Base-by-base conservation (phyloP, 2,888 invertebrate species). In the Oscheius myriophilus region DNA sequence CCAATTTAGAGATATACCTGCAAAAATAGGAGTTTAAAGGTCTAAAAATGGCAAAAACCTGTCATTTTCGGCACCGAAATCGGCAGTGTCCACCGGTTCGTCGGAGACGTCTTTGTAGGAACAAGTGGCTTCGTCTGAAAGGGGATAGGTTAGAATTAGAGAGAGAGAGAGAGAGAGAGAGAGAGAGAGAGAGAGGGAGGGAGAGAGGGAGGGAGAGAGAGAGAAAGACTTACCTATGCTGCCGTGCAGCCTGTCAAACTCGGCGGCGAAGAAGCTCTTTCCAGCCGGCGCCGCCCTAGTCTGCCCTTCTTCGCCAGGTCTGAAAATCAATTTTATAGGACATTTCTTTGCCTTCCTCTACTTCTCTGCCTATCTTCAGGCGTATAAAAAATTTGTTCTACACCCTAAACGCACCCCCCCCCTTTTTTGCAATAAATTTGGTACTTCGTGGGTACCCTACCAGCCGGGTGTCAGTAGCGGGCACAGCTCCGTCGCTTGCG, bases 241-340 rank as follows among this genome's bases (percentile, higher is more conserved):
- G 11, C 82, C 80, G 25, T 79, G 72, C 63, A 81, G 64, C 26
- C 78, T 69, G 58, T 82, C 81, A 63, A 82, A 85, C 57, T 81
- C 82, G 14, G 72, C 55, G 6, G 84, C 81, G 70, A 84, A 84
- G 51, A 82, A 81, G 51, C 83, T 83, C 53, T 65, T 73, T 25
- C 79, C 79, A 25, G 66, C n/a, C 18, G 62, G 43, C 3, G 74
- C 68, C 11, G 39, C 16, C 12, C 54, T 46, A 26, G 43, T 23
- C 2, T 52, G 41, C 33, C 43, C n/a, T 23, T 59, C 55, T 18
- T 25, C 46, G 25, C 45, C 53, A 4, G 39, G 39, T 21, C 70
- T 73, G 41, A 26, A 67, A 66, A 41, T 25, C n/a, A 26, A 33
- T 33, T 12, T 41, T 33, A 21, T 18, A 54, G 21, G 21, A 4